A percentile compares a stretch with the other conserved stretches of the same genome.
These are phyloP conservation scores for Pyrocephalus nanus DNA, from an alignment of 2,797 vertebrate genomes.

Conservation along the genomic window DNA sequence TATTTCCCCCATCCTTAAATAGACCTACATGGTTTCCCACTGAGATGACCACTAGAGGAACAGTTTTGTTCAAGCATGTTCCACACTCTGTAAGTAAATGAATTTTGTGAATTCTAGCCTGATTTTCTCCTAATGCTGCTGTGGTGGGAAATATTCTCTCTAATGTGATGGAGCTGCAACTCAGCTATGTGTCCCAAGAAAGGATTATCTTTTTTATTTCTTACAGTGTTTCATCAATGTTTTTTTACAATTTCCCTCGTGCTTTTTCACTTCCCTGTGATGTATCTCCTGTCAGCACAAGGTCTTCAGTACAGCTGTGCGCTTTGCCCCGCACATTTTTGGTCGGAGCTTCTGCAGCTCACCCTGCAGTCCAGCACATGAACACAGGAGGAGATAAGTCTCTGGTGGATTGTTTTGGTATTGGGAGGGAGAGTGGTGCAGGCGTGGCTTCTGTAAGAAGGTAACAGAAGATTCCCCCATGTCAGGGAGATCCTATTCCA, in stretches of 20 bases:
- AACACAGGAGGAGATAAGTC: neutral
- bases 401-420: neutral
- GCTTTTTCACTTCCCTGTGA: neutral
- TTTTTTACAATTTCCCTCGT: neutral
- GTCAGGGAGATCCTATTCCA: accelerated
- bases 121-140: neutral
- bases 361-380: neutral
- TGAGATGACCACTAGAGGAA: neutral
- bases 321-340: neutral
- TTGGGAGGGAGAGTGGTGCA: neutral
- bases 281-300: neutral
- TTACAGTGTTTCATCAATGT: neutral
- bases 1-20: neutral
- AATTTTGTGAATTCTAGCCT: neutral
- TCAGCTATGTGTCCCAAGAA: neutral
- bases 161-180: neutral
- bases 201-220: neutral
- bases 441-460: neutral
- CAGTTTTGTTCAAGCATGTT: neutral
- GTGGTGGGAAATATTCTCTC: neutral
- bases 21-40: neutral
- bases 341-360: neutral
- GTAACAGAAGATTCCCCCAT: neutral
- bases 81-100: neutral
- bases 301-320: neutral